Base-by-base conservation (phyloP, 2,113 vertebrate genomes). In the Hyaena hyaena region DNA sequence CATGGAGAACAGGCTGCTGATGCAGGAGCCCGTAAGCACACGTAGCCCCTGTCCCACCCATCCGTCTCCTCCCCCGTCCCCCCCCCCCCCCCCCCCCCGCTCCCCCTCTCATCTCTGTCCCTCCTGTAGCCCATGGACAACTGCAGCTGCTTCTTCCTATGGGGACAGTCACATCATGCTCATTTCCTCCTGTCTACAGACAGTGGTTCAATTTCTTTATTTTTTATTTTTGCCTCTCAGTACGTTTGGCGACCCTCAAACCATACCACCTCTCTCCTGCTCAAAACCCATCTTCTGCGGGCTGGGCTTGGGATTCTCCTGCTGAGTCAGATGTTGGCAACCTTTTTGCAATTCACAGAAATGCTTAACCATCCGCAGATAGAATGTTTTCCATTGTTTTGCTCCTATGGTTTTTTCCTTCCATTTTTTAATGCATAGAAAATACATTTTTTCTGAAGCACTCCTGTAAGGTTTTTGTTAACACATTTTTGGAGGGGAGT, bases 1-100 rank as follows among this genome's bases (percentile, higher is more conserved):
- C 96, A 63, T 99, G 97, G 99, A 99, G 98, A 99, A 99, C 98
- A 99, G 99, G 76, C 93, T 99, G 92, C 98, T 99, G 82, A 98
- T 96, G 86, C 99, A 99, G 96, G 99, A 99, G 2, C 98, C 99
- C 91, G 99, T 99, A 98, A 98, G 98, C 39, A 39, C 97, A 17
- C 10, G 3, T 5, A 11, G 35, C 19, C n/a, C 31, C 26, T 45
- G 14, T 28, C 4, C 28, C 53, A 50, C 1, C 0, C 1, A 0
- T 0, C 53, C 16, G 5, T 48, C 48, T 10, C 48, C 48, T 10
- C 48, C 53, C 53, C 16, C 5, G 53, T 55, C 16, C 53, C 53
- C 17, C 53, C 53, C 50, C 10, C 1, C 2, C 48, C 48, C 48
- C 12, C 5, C 17, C 6, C 55, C 17, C 16, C 19, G 0, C 35